Conservation (phyloP, 2,888 invertebrate species). For the Aporophyla nigra region DNA sequence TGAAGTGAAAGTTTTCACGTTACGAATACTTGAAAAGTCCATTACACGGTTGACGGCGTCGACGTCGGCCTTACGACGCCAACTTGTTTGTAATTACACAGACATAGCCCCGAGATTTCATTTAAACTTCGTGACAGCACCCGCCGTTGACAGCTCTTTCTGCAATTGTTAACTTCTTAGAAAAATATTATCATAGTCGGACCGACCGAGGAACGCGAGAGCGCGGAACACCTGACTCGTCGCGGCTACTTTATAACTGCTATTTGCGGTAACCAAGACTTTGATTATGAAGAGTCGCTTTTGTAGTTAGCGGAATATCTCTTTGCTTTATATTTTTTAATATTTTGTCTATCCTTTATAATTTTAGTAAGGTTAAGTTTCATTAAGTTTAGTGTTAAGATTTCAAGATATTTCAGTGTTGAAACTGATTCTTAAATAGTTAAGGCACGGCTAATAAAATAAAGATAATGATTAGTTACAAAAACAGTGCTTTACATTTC, state of each 20-base stretch:
- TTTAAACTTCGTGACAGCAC: conserved; percentile 87
- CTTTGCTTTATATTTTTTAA: conserved; percentile 30
- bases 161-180: conserved; percentile 79
- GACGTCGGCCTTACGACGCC: conserved; percentile 82
- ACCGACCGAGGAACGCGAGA: conserved; percentile 22
- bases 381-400: not conserved
- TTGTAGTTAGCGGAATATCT: conserved; percentile 27
- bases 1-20: conserved; percentile 88
- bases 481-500: not conserved
- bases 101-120: conserved; percentile 87
- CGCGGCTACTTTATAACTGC: conserved; percentile 48
- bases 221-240: conserved; percentile 43
- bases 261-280: conserved; percentile 43
- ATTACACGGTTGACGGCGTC: conserved; percentile 88
- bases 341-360: not conserved
- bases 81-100: conserved; percentile 88
- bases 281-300: conserved; percentile 39
- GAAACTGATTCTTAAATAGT: no score
- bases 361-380: not conserved
- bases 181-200: conserved; percentile 74
- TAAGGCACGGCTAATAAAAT: no score
- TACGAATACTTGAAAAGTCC: conserved; percentile 90
- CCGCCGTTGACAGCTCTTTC: conserved; percentile 80
- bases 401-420: not conserved
- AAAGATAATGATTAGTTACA: not conserved